These are phyloP conservation scores for Sebastes taczanowskii DNA, from an alignment of 2,797 vertebrate species.

Conservation along the genomic window DNA sequence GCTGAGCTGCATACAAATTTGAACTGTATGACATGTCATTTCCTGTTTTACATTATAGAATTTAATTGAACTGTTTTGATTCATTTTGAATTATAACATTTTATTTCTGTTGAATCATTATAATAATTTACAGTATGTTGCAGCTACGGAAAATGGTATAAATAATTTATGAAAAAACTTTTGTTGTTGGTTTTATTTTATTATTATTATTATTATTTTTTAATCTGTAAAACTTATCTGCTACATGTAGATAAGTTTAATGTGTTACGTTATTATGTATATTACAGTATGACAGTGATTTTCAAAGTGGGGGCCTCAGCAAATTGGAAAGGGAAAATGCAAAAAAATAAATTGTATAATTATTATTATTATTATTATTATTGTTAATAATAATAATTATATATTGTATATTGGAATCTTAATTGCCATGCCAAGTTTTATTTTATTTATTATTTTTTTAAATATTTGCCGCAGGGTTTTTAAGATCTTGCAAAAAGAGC, in stretches of 20 bases:
- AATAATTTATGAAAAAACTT: constrained; percentile 13
- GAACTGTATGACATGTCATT: neutral
- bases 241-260: neutral
- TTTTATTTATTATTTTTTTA: no score
- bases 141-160: neutral
- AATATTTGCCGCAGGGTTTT: no score
- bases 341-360: no score
- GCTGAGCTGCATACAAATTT: neutral
- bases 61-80: constrained; percentile 1
- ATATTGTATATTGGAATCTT: no score
- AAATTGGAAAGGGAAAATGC: no score
- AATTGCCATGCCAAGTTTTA: no score
- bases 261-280: neutral
- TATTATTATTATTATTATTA: no score
- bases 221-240: neutral
- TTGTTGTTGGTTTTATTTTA: neutral
- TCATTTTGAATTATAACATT: constrained; percentile 8
- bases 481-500: no score
- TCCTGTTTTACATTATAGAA: neutral
- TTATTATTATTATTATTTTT: neutral
- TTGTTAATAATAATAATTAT: no score
- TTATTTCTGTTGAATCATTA: constrained; percentile 17
- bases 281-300: no score
- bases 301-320: no score
- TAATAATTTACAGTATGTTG: constrained; percentile 18